Base-by-base conservation (phyloP, 2,113 vertebrate species). In the Furnarius figulus region DNA sequence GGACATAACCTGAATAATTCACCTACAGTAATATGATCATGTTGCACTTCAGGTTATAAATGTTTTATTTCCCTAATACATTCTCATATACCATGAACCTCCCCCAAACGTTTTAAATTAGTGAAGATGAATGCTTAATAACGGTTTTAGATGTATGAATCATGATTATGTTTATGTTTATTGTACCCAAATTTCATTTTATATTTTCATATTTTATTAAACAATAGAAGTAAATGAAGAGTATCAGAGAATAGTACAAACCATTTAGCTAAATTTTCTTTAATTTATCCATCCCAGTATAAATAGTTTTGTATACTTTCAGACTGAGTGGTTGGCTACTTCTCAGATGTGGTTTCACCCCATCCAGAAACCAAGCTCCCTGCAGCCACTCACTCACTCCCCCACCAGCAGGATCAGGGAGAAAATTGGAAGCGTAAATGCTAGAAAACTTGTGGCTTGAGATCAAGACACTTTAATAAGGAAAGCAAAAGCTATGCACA, bases 1-100 rank as follows among this genome's bases (percentile, higher is more conserved):
- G 93, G 95, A 93, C 28, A 66, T 65, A 92, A 92, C 65, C 83
- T 96, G 90, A 93, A 93, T 96, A 96, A 96, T 95, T 96, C 92
- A 96, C 85, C 90, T 89, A 30, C 23, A 80, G 78, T 73, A 95
- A 93, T 96, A 93, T 14, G 71, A 97, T 96, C 87, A 59, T 87
- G 63, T 95, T 95, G 72, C 73, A 75, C 52, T 94, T 90, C 65
- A 78, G 72, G 28, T 92, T 94, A 94, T 96, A 77, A 96, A 96
- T 88, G 79, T 94, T 97, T 95, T 75, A 96, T 86, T 84, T 56
- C 23, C 18, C 21, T 88, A 72, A 77, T 59, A 78, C 37, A 25
- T 80, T 87, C 88, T 67, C 59, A 63, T 40, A 59, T 49, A 74
- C 71, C n/a, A 49, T 74, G 33, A 56, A 33, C 14, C 15, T 2